Base-by-base conservation (phyloP, 2,888 invertebrate genomes). In the Synergus umbraculus region DNA sequence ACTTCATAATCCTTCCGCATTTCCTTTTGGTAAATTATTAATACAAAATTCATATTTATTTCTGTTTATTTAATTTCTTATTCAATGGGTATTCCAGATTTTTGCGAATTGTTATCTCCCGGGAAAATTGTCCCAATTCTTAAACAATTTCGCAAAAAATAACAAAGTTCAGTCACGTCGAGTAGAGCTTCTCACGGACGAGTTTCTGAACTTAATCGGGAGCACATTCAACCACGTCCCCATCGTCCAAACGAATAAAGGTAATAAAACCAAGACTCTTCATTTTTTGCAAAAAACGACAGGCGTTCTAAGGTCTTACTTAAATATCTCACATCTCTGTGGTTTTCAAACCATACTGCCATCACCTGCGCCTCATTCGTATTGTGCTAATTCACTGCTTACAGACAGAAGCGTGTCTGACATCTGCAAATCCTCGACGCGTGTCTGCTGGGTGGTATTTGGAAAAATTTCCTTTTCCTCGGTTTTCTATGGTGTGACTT, bases 171-270 rank as follows among this genome's bases (percentile, higher is more conserved):
- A 63, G 63, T 29, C 63, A 63, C 29, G 29, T 63, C 29, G 13
- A 63, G 63, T 12, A 63, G 22, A 63, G 22, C 22, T 10, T 63
- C 18, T 29, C 63, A 63, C 63, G 29, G 63, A 63, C 29, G 63
- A 63, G 63, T 63, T 63, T 29, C 29, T 63, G 63, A 63, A 63
- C 13, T 63, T 63, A 63, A 63, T 63, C 63, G 63, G 13, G 63
- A 63, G 29, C 29, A 29, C 63, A 63, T 63, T 63, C 63, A 63
- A 63, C 63, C 63, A 13, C 12, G 63, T 63, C 29, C 5, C 12
- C 29, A 1, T 63, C 63, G 29, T 12, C 63, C 5, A 63, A 63
- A 13, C 10, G 63, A 63, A 63, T 63, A 63, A 63, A 60, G 29
- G 13, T 63, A 63, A 29, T 63, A 63, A 63, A 29, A 63, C 13